Base-by-base conservation (phyloP, 2,888 invertebrate species). In the Drosophila paracracens region DNA sequence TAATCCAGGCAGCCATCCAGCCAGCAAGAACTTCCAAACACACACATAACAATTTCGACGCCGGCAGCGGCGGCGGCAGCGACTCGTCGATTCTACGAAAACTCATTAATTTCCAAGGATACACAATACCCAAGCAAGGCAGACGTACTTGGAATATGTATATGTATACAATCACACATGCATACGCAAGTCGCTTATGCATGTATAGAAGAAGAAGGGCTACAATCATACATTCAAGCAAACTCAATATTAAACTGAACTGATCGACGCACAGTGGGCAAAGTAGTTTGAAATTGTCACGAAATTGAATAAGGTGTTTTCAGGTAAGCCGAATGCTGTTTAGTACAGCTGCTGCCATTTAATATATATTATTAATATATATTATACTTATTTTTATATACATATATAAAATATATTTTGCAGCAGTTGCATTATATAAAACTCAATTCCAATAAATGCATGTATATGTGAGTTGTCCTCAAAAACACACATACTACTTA, bases 91-190 rank as follows among this genome's bases (percentile, higher is more conserved):
- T 85, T 85, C 89, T 80, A 81, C 74, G 90, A 90, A 90, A 86
- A 84, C 80, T 84, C 81, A 89, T 90, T 90, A 86, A 84, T 82
- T 90, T 82, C 79, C 80, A 89, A 86, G 81, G 81, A 85, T 88
- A 81, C 72, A 73, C 76, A 65, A 67, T 51, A 70, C 76, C 8
- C 46, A 46, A 46, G 46, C 50, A 63, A 46, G 53, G 58, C 63
- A 74, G 43, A 62, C 64, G 60, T 70, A 65, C 61, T 68, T 68
- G 48, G 64, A 40, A 60, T 25, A 62, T 43, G 25, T 50, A 13
- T 62, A 51, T 58, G 38, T 25, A 38, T 27, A 52, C 31, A 54
- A 25, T 46, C 29, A 59, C 21, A 56, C 13, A 53, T 16, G 43
- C 62, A 33, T 46, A 6, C n/a, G 27, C 27, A 27, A 18, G 50